A percentile compares a stretch with the other conserved stretches of the same genome.
Evolutionary conservation across 1,140 invertebrate species (phyloP).

Genomic region (Nomia melanderi): DNA sequence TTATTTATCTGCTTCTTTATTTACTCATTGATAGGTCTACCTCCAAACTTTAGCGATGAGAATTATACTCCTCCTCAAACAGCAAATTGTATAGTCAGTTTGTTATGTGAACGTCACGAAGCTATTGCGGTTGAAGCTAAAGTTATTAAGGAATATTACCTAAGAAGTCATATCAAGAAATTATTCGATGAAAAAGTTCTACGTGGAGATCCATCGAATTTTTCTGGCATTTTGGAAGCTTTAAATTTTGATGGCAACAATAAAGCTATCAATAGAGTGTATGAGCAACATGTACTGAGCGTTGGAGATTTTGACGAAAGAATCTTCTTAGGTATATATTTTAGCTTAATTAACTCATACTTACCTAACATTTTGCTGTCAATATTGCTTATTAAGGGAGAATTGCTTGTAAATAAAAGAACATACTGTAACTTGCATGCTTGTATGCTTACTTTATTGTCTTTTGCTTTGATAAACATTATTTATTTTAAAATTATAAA

Average conservation of each 20-base stretch:
- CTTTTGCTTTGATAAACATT: constrained; percentile 32
- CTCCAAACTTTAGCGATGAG: constrained; percentile 85
- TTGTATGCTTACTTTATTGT: constrained; percentile 33
- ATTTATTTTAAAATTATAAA: constrained; percentile 2
- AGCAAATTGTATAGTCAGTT: constrained; percentile 91
- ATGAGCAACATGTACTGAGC: constrained; percentile 95
- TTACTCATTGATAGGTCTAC: constrained; percentile 83
- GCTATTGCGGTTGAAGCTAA: constrained; percentile 93
- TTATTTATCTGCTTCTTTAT: constrained; percentile 15
- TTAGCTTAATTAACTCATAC: constrained; percentile 19
- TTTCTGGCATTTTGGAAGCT: constrained; percentile 87
- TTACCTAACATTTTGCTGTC: neutral
- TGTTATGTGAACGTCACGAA: constrained; percentile 90
- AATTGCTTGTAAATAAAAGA: constrained; percentile 26
- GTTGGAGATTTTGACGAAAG: constrained; percentile 98
- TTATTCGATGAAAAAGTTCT: constrained; percentile 90
- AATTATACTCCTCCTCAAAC: constrained; percentile 84
- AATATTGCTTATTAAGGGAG: constrained; percentile 23
- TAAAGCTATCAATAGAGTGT: constrained; percentile 92
- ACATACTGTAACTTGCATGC: constrained; percentile 17
- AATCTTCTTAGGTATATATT: constrained; percentile 90
- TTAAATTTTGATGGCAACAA: constrained; percentile 89
- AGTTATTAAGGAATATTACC: constrained; percentile 94
- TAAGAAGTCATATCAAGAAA: constrained; percentile 89
- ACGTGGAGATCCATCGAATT: constrained; percentile 84